Evolutionary conservation across 2,113 vertebrate species (phyloP), one percentile per base, ranked within the genome.

Genomic region (Cygnus atratus): DNA sequence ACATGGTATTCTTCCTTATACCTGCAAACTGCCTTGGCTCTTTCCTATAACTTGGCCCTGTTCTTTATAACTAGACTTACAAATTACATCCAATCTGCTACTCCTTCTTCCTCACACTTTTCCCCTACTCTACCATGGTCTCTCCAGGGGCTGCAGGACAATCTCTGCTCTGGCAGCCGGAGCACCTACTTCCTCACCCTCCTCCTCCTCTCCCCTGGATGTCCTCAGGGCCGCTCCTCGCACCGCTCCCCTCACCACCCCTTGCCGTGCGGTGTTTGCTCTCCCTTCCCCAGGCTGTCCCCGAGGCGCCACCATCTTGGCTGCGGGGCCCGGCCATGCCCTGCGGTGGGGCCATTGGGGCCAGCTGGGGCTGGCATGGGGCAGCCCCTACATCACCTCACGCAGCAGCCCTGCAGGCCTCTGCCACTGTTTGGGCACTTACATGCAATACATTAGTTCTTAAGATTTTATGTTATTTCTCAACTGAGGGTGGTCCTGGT

Each of bases 361-460:
- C 50, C 5, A 1, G 9, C 39, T 46, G 70, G 41, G 1, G 43
- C 33, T 15, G 3, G 46, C 46, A 17, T 3, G 0, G 25, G 37
- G 29, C 57, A 35, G 19, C 37, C 46, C 37, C 1, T 0, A 37
- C 55, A 5, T 1, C 10, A 5, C 17, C n/a, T 13, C 59, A 28
- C 31, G 61, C 46, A 3, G n/a, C 28, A 3, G 4, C 37, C 10
- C 33, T 0, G 12, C 63, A 61, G 44, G 13, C 2, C 11, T 44
- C 24, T 9, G 17, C 24, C 55, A n/a, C n/a, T 3, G 2, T 33
- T 11, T 4, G 18, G 50, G 33, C 48, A 57, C 28, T 22, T 5
- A 0, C 6, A 57, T 2, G 5, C 0, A 0, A 1, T 7, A 17
- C 0, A 0, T 58, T 48, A 29, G 3, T 61, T 92, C 18, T 55